phyloP scores from a whole-genome alignment of 1,140 invertebrate species.

The Drosophila bocqueti region DNA sequence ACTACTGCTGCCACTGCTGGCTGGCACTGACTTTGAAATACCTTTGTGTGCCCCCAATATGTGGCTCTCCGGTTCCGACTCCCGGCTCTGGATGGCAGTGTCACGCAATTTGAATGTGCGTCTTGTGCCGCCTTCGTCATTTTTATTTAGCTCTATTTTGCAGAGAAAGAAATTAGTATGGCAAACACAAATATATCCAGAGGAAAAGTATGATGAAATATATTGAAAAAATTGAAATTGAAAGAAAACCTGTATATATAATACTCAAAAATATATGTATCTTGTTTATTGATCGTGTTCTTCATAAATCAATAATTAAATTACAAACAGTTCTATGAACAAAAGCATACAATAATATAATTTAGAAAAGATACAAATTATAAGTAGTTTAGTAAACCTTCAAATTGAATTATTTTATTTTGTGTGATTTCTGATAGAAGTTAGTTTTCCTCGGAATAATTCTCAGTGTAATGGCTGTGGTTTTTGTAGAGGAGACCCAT shows the following conservation, averaged over 20 bases:
- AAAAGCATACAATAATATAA: no score
- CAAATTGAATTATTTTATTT: background rate
- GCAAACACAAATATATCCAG: no score
- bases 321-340: no score
- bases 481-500: background rate
- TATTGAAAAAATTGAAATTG: no score
- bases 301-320: no score
- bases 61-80: background rate
- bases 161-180: background rate
- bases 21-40: constrained; percentile 51
- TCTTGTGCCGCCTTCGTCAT: constrained; percentile 52
- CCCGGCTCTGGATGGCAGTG: constrained; percentile 1
- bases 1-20: constrained; percentile 7
- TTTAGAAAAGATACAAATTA: no score
- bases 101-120: constrained; percentile 72
- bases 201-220: no score
- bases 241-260: no score
- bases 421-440: no score
- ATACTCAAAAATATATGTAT: no score
- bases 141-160: constrained; percentile 5
- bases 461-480: constrained; percentile 2
- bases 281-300: no score
- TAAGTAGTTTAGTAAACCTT: no score
- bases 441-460: background rate
- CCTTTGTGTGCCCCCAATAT: constrained; percentile 33